Percentiles rank a stretch among this genome's conserved stretches.
These are phyloP conservation scores for Nematostella vectensis DNA, from an alignment of 92 coral and sea anemone genomes.

Conservation along the genomic window DNA sequence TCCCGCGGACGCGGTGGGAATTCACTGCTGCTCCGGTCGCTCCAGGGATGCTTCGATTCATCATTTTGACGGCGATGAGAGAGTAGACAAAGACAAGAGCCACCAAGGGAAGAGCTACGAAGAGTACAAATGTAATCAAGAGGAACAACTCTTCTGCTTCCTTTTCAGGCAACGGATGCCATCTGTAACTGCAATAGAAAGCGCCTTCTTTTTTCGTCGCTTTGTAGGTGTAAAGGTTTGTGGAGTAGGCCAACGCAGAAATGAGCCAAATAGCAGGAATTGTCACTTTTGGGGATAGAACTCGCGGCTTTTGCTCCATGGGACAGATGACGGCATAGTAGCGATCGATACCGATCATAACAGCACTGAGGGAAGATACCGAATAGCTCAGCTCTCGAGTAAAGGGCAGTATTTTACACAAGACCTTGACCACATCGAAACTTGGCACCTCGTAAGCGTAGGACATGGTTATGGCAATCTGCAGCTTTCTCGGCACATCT, in stretches of 20 bases:
- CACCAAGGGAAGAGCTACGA: constrained; percentile 11
- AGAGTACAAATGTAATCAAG: constrained; percentile 5
- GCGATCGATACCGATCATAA: constrained; percentile 16
- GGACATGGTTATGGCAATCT: constrained; percentile 3
- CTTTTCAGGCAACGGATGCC: neutral
- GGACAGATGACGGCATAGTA: constrained; percentile 20
- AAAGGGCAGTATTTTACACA: constrained; percentile 14
- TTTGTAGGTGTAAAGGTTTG: constrained; percentile 7
- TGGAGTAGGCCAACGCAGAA: constrained; percentile 1
- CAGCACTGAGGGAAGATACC: constrained; percentile 16
- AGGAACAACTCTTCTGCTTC: constrained; percentile 8
- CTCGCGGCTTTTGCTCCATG: constrained; percentile 1
- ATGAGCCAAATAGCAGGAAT: constrained; percentile 13
- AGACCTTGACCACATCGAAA: neutral
- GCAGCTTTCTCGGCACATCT: constrained; percentile 18
- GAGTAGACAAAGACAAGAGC: neutral
- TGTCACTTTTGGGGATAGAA: neutral
- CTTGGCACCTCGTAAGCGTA: constrained; percentile 6
- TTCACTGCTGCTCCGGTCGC: constrained; percentile 3
- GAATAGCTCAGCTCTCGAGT: constrained; percentile 18
- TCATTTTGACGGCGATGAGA: constrained; percentile 9
- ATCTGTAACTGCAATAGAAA: neutral
- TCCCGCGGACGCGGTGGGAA: constrained; percentile 6
- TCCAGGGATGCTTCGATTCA: constrained; percentile 11
- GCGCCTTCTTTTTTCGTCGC: neutral